Base-by-base conservation (phyloP, 2,797 vertebrate species). In the Onychomys leucogaster region DNA sequence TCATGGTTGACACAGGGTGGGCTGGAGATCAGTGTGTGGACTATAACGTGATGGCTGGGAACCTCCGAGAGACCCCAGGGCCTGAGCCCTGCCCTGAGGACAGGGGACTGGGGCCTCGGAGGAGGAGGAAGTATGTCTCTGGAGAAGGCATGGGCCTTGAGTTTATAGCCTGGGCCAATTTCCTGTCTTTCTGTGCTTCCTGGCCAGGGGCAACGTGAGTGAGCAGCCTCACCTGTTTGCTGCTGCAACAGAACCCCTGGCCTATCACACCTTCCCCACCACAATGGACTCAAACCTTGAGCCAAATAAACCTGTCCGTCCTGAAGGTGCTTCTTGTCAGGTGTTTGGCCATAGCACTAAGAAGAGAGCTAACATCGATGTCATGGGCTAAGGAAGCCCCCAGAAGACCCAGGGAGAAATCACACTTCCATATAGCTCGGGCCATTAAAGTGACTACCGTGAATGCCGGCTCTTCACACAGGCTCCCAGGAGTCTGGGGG, bases 381-480 rank as follows among this genome's bases (percentile, higher is more conserved):
- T 55, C 49, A 71, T 2, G 1, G 8, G 25, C 85, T 73, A 29
- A 14, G 49, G 37, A 37, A 57, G 69, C 25, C 17, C 23, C 4
- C 49, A 73, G 81, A 57, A 23, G 29, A 52, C 49, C 37, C 10
- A 29, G 69, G 52, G 14, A 82, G 49, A 73, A 57, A 27, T 37
- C 21, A 11, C n/a, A 37, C 34, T 37, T 55, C 12, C 65, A 29
- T 8, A 73, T n/a, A 73, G 23, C 8, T 52, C 13, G 10, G 32
- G 46, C 61, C 14, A 8, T 37, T 55, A 52, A 86, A 55, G 46
- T 55, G 43, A 29, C 49, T 29, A 29, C 1, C 4, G 8, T 52
- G 14, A 17, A 73, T 6, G 25, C 25, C 0, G 4, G 14, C 4
- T 17, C 4, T 2, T 41, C 46, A 73, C n/a, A 71, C 0, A 1